phyloP scores from a whole-genome alignment of 2,797 vertebrate genomes.

The Phaenicophaeus curvirostris region DNA sequence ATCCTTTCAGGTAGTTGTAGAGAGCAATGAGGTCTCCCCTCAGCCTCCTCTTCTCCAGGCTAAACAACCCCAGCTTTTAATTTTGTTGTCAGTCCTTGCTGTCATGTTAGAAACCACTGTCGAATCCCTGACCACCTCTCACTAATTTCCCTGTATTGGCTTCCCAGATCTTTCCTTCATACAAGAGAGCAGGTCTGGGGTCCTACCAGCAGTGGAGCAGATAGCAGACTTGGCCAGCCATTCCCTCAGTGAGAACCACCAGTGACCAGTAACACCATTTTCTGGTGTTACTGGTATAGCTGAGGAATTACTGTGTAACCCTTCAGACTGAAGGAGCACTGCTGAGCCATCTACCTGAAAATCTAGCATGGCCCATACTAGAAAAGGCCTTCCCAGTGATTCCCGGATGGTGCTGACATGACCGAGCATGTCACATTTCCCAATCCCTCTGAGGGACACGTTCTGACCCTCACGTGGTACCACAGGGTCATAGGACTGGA shows the following conservation, averaged over 20 bases:
- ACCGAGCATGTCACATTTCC: neutral
- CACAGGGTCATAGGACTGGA: neutral
- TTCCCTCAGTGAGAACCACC: neutral
- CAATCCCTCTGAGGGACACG: neutral
- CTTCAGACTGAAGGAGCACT: neutral
- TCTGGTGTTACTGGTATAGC: neutral
- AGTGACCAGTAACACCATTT: neutral
- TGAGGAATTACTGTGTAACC: neutral
- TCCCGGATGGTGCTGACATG: neutral
- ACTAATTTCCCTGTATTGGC: neutral
- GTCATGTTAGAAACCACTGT: neutral
- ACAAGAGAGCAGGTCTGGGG: neutral
- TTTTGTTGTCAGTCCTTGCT: neutral
- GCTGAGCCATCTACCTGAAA: neutral
- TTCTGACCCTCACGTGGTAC: constrained; percentile 9
- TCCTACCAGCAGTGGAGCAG: neutral
- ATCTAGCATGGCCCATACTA: neutral
- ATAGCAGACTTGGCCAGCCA: neutral
- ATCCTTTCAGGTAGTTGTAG: no score
- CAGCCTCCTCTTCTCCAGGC: no score
- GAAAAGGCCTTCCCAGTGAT: neutral
- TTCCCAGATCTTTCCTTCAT: neutral
- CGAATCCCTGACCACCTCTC: neutral
- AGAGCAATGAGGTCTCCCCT: no score
- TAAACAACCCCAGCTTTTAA: no score